phyloP scores from a whole-genome alignment of 2,888 invertebrate species.

The Zaprionus bogoriensis region DNA sequence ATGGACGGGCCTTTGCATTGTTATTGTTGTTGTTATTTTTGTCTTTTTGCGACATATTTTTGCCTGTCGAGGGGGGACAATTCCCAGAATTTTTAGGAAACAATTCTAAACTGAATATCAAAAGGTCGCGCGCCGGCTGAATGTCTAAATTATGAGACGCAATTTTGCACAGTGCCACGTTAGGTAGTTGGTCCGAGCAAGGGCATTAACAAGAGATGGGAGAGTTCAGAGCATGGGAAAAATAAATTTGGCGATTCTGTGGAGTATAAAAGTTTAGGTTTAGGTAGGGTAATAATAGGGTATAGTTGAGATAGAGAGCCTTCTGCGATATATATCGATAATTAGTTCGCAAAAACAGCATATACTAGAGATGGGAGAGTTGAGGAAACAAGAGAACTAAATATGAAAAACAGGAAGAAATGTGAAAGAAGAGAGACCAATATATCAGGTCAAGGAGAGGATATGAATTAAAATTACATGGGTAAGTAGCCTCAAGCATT shows the following conservation, averaged over 20 bases:
- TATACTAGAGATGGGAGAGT: neutral
- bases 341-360: no score
- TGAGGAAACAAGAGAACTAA: neutral
- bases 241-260: no score
- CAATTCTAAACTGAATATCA: constrained; percentile 48
- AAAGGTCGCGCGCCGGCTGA: constrained; percentile 56
- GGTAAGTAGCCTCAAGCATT: no score
- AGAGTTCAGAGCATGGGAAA: neutral
- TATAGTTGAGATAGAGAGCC: neutral
- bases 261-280: no score
- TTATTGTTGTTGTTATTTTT: neutral
- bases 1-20: no score
- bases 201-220: constrained; percentile 31
- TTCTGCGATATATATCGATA: neutral
- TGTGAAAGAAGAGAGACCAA: no score
- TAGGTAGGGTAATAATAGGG: neutral
- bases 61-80: constrained; percentile 13
- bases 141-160: constrained; percentile 73
- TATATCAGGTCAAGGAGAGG: no score
- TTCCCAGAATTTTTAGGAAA: constrained; percentile 41
- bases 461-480: no score
- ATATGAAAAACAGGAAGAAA: no score
- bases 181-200: constrained; percentile 23
- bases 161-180: constrained; percentile 45
- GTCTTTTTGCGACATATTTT: constrained; percentile 65